Percentiles rank a stretch among this genome's conserved stretches.
These are phyloP conservation scores for Rhynchopsitta pachyrhyncha DNA, from an alignment of 2,113 vertebrate species.

Conservation along the genomic window DNA sequence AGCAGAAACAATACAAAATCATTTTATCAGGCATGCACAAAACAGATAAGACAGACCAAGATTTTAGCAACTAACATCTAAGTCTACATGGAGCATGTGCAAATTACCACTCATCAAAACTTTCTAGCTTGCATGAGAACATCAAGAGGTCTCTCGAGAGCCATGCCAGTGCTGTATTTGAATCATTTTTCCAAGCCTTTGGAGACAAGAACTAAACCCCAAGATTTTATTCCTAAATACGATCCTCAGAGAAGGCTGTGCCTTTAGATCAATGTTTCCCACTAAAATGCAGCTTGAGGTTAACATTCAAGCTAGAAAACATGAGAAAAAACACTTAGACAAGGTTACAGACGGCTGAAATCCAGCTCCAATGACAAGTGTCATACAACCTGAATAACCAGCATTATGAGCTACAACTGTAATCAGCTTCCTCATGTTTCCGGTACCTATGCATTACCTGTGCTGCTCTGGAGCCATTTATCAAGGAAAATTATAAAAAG, in stretches of 20 bases:
- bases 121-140: neutral
- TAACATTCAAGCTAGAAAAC: neutral
- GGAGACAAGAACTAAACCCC: neutral
- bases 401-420: neutral
- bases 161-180: neutral
- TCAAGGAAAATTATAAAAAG: conserved; percentile 37
- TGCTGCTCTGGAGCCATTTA: neutral
- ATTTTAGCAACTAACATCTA: neutral
- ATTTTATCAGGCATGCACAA: neutral
- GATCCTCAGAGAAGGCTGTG: neutral
- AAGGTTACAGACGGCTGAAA: neutral
- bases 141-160: neutral
- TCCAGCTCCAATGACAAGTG: neutral
- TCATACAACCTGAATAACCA: neutral
- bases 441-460: neutral
- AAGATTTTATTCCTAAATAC: neutral
- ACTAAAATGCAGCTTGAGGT: neutral
- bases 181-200: neutral
- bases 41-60: neutral
- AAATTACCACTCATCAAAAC: neutral
- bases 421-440: neutral
- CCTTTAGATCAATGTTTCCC: neutral
- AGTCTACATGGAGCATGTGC: neutral
- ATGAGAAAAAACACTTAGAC: neutral
- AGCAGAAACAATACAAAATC: neutral